Base-by-base conservation (phyloP, 2,888 invertebrate genomes). In the Prenolepis imparis region DNA sequence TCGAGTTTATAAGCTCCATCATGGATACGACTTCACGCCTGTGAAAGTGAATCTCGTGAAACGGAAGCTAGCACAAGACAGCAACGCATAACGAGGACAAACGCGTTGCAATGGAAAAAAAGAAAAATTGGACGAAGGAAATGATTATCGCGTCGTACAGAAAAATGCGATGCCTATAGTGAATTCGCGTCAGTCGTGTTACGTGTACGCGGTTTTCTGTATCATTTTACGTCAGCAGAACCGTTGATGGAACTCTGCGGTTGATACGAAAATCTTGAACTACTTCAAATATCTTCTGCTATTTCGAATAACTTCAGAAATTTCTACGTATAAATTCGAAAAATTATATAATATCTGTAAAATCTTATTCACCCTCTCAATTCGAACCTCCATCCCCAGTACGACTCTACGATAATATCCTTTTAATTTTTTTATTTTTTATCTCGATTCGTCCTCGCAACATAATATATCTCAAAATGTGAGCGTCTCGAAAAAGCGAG, bases 141-240 rank as follows among this genome's bases (percentile, higher is more conserved):
- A 32, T 73, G 41, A 55, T 64, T 67, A 28, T 28, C 61, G 48
- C 28, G 18, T 52, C 68, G 57, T 12, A 41, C 39, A 57, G 55
- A 66, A 67, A 41, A 77, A 77, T 67, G 41, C 11, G 67, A 15
- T 28, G 15, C n/a, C 55, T 55, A 67, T 52, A 75, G 67, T 64
- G 81, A 87, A 86, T 84, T 66, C 77, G 36, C 82, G 55, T 55
- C 39, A 83, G 72, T 88, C 87, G 77, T 90, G 86, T 91, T 90
- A 87, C 48, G 66, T 44, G 81, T 68, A 66, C 78, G 66, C 82
- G 84, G 85, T 91, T 90, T 81, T 87, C 83, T 86, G 83, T 85
- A 86, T 91, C 89, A 90, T 87, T 80, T 72, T 80, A 83, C 66
- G 85, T 90, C 87, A 91, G 90, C 89, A 72, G 21, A 44, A 59